phyloP scores from a whole-genome alignment of 2,888 invertebrate genomes.

The Labia minor region DNA sequence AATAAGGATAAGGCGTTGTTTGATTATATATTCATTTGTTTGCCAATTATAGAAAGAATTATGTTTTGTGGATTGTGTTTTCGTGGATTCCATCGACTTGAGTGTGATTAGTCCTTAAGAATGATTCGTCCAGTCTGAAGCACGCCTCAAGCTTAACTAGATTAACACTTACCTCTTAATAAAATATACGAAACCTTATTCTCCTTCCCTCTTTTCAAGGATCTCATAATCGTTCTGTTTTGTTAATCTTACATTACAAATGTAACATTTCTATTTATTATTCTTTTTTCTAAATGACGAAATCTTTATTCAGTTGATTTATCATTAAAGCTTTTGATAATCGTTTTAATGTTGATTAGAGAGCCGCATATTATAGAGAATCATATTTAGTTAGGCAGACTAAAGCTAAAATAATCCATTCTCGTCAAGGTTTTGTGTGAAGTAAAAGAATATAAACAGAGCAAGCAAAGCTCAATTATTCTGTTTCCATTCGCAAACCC shows the following conservation, averaged over 20 bases:
- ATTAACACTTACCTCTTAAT: not conserved
- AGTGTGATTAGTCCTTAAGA: not conserved
- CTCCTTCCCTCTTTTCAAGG: too few relatives aligned
- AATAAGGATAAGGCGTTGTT: too few relatives aligned
- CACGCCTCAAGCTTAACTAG: not conserved
- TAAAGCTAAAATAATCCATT: not conserved
- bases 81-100: not conserved
- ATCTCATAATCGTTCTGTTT: not conserved
- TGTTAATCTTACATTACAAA: not conserved
- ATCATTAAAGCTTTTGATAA: not conserved
- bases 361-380: not conserved
- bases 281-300: not conserved
- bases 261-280: not conserved
- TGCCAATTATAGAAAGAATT: too few relatives aligned
- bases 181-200: too few relatives aligned
- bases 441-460: conserved; percentile 1
- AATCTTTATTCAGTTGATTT: not conserved
- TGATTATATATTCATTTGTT: too few relatives aligned
- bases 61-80: not conserved
- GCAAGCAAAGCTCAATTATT: not conserved
- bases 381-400: not conserved
- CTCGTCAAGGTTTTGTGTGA: not conserved
- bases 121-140: not conserved
- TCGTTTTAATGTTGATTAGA: not conserved
- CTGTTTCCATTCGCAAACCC: not conserved